Percentiles rank a stretch among this genome's conserved stretches.
Evolutionary conservation across 2,888 invertebrate species (phyloP).

Genomic region (Panzeria rudis): DNA sequence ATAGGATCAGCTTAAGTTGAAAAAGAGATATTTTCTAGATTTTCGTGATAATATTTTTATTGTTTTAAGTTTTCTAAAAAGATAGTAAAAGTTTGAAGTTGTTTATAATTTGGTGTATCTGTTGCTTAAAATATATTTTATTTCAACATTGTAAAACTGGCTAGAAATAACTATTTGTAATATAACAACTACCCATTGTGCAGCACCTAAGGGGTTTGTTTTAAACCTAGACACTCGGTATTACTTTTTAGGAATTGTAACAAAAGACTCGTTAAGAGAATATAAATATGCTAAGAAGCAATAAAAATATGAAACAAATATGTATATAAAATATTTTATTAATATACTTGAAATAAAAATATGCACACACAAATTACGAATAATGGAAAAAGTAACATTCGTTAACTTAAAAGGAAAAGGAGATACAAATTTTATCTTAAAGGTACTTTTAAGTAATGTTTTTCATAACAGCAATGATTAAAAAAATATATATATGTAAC

Average conservation of each 20-base stretch:
- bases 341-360: not conserved
- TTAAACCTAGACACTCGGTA: not conserved
- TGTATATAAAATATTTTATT: not conserved
- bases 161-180: not conserved
- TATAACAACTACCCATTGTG: not conserved
- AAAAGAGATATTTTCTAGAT: not conserved
- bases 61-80: not conserved
- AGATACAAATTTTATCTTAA: not conserved
- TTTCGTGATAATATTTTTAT: not conserved
- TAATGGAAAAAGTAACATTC: not conserved
- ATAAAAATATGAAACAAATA: not conserved
- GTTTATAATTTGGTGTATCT: not conserved
- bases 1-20: not conserved
- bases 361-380: not conserved
- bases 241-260: conserved; percentile 12
- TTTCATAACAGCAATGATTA: too few species aligned
- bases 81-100: not conserved
- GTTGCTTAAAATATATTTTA: not conserved
- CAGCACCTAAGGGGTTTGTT: not conserved
- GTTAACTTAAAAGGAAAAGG: too few species aligned
- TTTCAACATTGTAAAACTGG: not conserved
- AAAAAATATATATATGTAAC: too few species aligned
- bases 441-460: too few species aligned
- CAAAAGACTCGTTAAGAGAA: not conserved
- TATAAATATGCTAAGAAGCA: not conserved